Evolutionary conservation across 2,888 invertebrate species (phyloP), one percentile per base, ranked within the genome.

Genomic region (Dorcus hopei): DNA sequence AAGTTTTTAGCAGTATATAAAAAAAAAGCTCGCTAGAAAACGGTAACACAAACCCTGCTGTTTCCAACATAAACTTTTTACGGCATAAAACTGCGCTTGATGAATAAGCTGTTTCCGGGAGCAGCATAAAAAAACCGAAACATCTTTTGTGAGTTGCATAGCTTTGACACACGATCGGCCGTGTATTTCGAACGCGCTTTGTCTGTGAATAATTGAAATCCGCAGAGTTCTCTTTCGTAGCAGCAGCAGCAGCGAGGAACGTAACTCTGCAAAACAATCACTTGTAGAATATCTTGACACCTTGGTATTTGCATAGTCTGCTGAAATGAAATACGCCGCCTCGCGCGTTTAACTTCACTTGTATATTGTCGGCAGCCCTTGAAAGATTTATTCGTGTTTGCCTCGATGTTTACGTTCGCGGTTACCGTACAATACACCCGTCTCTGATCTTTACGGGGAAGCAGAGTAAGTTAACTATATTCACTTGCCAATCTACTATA

Each of bases 121-220:
- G 45, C 19, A 45, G 19, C 45, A 23, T 45, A 45, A 45, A 45
- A 41, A 45, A 45, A 45, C 45, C 16, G 45, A 45, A 23, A 45
- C 45, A 45, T 45, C 45, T 45, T 45, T 45, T 45, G 45, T 45
- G n/a, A 16, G 45, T 6, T 53, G 47, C 53, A 56, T 53, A 61
- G 54, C 61, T 61, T 61, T 61, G 58, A 56, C 51, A 59, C 53
- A 59, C 61, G 58, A 61, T 61, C 58, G 61, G 40, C 53, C 53
- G 43, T 56, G 45, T 53, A 61, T 61, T 61, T 58, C 54, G 53
- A 47, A 19, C 19, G 56, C 56, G 53, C 59, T 61, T 61, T 59
- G 58, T 55, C 54, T 61, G 42, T 56, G 65, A 62, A 65, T 68
- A 68, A 65, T 68, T 68, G 68, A 65, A 66, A 68, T 65, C 64